Evolutionary conservation across 2,888 invertebrate genomes (phyloP).

Genomic region (Drosophila tanythrix): DNA sequence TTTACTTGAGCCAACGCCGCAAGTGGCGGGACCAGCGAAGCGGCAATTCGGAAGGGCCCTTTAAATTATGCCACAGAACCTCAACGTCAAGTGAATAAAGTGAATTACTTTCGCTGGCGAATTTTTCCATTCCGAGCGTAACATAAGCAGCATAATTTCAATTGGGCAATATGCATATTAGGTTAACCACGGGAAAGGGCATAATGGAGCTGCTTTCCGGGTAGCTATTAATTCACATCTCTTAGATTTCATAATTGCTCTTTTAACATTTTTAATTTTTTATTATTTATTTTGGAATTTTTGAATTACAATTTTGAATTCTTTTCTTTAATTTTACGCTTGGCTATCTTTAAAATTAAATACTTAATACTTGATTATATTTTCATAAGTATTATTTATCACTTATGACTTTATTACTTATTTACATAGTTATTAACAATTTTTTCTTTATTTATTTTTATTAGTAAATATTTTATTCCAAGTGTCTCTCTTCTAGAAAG

Average conservation of each 20-base stretch:
- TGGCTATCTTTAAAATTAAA: background rate
- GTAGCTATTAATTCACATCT: background rate
- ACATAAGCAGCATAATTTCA: conserved; percentile 47
- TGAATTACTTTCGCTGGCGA: conserved; percentile 36
- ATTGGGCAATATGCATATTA: conserved; percentile 40
- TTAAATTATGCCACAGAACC: conserved; percentile 34
- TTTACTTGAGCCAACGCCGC: conserved; percentile 42
- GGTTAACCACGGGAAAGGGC: background rate
- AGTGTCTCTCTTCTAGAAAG: background rate
- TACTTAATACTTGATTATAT: background rate
- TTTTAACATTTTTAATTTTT: background rate
- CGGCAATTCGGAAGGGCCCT: conserved; percentile 18
- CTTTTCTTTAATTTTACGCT: background rate
- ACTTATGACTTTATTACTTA: background rate
- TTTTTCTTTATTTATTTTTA: background rate
- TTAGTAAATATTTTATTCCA: background rate
- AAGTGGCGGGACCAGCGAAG: conserved; percentile 56
- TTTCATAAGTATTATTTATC: background rate
- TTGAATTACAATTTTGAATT: background rate
- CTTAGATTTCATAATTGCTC: background rate
- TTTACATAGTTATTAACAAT: background rate
- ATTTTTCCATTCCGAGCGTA: conserved; percentile 16
- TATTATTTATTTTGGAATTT: too few relatives aligned
- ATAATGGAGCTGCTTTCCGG: background rate
- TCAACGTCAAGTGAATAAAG: conserved; percentile 53